Conservation (phyloP, 2,888 invertebrate species). For the Hololepta plana region DNA sequence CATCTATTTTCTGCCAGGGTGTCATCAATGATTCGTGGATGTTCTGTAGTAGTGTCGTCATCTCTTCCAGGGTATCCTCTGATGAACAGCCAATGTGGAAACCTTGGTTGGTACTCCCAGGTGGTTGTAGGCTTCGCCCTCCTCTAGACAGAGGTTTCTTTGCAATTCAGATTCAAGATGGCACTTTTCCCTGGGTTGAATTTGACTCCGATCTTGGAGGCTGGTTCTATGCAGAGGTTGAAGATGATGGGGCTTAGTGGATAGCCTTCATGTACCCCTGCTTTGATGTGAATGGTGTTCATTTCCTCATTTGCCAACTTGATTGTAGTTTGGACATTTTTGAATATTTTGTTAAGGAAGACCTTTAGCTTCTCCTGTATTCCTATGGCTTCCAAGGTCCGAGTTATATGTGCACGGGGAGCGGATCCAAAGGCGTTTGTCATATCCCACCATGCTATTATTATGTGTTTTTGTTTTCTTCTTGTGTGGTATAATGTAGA, state of each 20-base stretch:
- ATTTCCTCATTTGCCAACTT: neutral
- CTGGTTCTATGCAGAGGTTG: conserved; percentile 12
- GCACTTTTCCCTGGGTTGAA: conserved; percentile 17
- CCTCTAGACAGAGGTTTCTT: neutral
- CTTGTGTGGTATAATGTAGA: conserved; percentile 10
- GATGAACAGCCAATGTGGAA: conserved; percentile 12
- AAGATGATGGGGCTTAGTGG: conserved; percentile 19
- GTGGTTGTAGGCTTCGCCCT: conserved; percentile 12
- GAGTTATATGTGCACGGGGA: conserved; percentile 16
- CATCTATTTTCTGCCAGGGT: conserved; percentile 12
- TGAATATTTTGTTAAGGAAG: conserved; percentile 1
- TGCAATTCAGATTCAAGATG: conserved; percentile 8
- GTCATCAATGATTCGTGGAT: conserved; percentile 9
- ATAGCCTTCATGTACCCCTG: conserved; percentile 19
- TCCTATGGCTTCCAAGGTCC: conserved; percentile 10
- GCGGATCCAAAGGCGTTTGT: conserved; percentile 22
- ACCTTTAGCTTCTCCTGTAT: neutral
- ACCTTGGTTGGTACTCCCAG: conserved; percentile 18
- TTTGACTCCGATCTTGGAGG: conserved; percentile 7
- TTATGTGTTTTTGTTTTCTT: conserved; percentile 11
- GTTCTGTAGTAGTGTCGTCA: conserved; percentile 9
- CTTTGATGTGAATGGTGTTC: conserved; percentile 1
- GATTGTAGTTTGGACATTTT: neutral
- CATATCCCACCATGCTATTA: conserved; percentile 21
- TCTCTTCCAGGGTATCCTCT: conserved; percentile 10